Conservation (phyloP, 2,113 vertebrate genomes). For the Albula goreensis region DNA sequence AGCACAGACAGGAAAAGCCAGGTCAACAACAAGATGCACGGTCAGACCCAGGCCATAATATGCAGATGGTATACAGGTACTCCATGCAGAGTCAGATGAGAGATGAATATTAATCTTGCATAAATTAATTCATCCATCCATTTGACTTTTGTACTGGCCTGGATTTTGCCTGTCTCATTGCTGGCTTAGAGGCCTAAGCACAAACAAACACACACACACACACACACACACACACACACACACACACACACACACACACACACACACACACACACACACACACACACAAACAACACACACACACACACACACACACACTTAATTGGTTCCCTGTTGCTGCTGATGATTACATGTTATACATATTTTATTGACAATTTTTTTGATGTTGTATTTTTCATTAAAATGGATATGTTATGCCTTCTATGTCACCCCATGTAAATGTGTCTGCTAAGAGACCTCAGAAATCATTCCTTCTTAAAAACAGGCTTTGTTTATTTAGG, state of each 20-base stretch:
- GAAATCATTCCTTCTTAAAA: neutral
- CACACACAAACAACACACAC: neutral
- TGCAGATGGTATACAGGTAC: neutral
- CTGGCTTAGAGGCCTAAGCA: too few relatives aligned
- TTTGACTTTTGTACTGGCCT: too few relatives aligned
- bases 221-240: too few relatives aligned
- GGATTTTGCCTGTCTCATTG: too few relatives aligned
- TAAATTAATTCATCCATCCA: neutral
- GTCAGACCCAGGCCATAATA: neutral
- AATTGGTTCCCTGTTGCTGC: neutral
- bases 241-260: too few relatives aligned
- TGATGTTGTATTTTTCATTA: neutral
- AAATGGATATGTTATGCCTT: neutral
- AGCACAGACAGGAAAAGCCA: neutral
- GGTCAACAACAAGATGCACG: too few relatives aligned
- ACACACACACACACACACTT: neutral
- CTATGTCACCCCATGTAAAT: neutral
- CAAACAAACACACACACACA: too few relatives aligned
- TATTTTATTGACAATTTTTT: neutral
- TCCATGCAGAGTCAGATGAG: neutral
- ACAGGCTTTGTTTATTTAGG: neutral
- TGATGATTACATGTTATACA: neutral
- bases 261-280: neutral
- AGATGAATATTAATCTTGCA: neutral
- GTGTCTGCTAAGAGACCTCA: neutral